These are phyloP conservation scores for Okapia johnstoni DNA, from an alignment of 2,113 vertebrate genomes.

Conservation along the genomic window DNA sequence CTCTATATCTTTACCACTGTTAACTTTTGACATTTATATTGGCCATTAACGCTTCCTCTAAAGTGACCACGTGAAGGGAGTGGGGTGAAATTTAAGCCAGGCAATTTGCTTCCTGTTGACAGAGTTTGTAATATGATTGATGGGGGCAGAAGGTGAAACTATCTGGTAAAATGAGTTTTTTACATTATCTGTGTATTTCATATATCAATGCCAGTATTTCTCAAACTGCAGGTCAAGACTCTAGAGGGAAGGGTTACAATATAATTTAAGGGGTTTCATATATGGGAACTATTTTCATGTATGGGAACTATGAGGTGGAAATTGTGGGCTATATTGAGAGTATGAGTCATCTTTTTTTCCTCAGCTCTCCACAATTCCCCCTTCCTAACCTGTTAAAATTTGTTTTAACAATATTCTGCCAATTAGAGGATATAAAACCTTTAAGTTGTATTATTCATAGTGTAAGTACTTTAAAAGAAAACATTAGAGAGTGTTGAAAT, in stretches of 20 bases:
- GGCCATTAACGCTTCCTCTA: background rate
- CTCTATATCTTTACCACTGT: background rate
- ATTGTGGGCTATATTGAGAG: background rate
- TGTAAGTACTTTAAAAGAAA: background rate
- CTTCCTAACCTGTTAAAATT: background rate
- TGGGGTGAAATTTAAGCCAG: slow-evolving; percentile 28
- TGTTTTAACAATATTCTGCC: background rate
- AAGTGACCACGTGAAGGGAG: background rate
- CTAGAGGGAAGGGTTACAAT: slow-evolving; percentile 34
- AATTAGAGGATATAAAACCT: background rate
- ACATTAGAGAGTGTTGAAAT: background rate
- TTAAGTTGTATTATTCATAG: background rate
- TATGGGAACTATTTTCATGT: background rate
- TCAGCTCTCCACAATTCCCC: background rate
- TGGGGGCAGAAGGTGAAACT: slow-evolving; percentile 61
- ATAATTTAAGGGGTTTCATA: slow-evolving; percentile 35
- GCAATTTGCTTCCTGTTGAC: slow-evolving; percentile 52
- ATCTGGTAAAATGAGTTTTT: slow-evolving; percentile 60
- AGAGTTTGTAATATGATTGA: slow-evolving; percentile 68
- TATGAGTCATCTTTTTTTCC: background rate
- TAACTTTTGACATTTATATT: slow-evolving; percentile 2
- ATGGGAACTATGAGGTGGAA: background rate
- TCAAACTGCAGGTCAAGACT: slow-evolving; percentile 57
- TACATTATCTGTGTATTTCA: slow-evolving; percentile 67
- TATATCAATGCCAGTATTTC: slow-evolving; percentile 65